Evolutionary conservation across 2,113 vertebrate species (phyloP).

Genomic region (Neolamprologus falcicula): DNA sequence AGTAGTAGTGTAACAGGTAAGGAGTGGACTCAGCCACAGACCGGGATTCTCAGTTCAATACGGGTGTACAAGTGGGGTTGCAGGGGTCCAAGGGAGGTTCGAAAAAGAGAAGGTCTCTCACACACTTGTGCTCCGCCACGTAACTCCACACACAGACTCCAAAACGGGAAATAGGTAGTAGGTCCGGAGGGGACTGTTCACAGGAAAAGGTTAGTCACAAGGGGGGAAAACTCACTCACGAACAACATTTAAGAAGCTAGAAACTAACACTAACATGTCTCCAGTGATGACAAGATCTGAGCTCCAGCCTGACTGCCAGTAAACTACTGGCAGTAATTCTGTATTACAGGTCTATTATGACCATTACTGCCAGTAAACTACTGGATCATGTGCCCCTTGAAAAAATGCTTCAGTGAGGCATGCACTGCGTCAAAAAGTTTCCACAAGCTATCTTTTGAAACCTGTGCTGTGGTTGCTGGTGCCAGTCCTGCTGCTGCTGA

Average conservation of each 20-base stretch:
- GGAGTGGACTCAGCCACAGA: fast-evolving
- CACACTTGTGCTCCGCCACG: neutral
- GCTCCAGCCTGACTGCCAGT: neutral
- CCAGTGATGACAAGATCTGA: neutral
- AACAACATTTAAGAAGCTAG: neutral
- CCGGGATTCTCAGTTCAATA: neutral
- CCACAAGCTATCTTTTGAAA: neutral
- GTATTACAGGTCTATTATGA: neutral
- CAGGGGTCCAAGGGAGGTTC: neutral
- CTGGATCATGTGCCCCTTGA: neutral
- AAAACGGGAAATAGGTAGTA: neutral
- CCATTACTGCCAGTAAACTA: neutral
- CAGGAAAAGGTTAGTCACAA: neutral
- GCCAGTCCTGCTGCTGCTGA: neutral
- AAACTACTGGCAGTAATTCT: neutral
- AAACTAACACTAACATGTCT: neutral
- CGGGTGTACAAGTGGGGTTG: neutral
- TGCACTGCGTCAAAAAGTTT: neutral
- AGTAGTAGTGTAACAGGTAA: neutral
- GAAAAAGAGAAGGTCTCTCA: neutral
- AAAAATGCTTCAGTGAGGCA: neutral
- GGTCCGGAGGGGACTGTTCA: neutral
- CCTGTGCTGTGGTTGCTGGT: neutral
- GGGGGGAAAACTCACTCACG: neutral
- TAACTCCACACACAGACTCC: neutral